Percentiles rank a stretch among this genome's conserved stretches.
These are phyloP conservation scores for Peromyscus polionotus DNA, from an alignment of 2,113 vertebrate species.

Conservation along the genomic window DNA sequence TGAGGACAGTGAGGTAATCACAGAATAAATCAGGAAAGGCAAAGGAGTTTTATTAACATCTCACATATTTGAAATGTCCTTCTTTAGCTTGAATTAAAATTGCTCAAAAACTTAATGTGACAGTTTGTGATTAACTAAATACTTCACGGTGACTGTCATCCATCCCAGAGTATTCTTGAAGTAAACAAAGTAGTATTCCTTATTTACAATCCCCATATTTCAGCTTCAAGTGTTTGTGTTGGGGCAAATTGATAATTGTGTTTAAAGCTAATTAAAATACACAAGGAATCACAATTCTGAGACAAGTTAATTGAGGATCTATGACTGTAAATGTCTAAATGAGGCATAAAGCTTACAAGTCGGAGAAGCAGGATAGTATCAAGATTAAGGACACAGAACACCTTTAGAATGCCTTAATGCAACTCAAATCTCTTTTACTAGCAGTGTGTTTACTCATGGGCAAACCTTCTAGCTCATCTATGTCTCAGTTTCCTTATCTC, in stretches of 20 bases:
- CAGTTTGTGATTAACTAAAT: neutral
- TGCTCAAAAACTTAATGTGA: neutral
- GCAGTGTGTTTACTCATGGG: neutral
- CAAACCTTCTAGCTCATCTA: neutral
- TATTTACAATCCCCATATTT: constrained; percentile 9
- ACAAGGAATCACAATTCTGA: constrained; percentile 1
- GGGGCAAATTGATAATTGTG: neutral
- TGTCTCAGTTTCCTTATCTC: constrained; percentile 44
- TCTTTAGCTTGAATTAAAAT: neutral
- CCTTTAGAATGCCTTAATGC: neutral
- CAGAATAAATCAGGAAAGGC: neutral
- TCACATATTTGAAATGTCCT: constrained; percentile 7
- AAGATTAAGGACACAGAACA: neutral
- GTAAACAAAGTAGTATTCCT: neutral
- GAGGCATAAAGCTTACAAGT: neutral
- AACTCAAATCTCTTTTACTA: neutral
- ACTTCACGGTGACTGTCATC: neutral
- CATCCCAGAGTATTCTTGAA: neutral
- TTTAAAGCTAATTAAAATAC: constrained; percentile 31
- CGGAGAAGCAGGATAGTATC: neutral
- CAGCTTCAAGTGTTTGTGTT: neutral
- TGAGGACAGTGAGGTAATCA: neutral
- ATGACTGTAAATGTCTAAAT: neutral
- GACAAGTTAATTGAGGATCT: constrained; percentile 40
- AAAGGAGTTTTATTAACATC: neutral